phyloP scores from a whole-genome alignment of 2,797 vertebrate species.

The Poecilia wingei region DNA sequence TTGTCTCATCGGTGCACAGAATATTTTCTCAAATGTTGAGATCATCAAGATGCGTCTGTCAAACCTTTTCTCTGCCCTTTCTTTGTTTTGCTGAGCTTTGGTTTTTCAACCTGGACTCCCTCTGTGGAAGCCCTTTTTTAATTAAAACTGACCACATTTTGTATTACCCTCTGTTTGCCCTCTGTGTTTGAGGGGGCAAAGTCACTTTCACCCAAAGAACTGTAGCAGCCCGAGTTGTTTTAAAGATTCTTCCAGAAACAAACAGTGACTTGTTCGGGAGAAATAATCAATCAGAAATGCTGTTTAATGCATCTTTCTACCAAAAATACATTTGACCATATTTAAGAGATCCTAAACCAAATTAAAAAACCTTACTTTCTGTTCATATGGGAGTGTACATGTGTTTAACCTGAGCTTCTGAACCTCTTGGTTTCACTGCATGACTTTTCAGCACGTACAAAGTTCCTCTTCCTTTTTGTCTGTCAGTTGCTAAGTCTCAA shows the following conservation, averaged over 20 bases:
- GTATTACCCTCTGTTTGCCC: not conserved
- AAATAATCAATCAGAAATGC: not conserved
- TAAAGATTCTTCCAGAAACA: not conserved
- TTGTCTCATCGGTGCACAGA: not conserved
- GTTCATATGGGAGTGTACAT: not conserved
- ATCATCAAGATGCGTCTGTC: not conserved
- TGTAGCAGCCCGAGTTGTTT: not conserved
- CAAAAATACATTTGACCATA: not conserved
- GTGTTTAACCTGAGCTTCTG: not conserved
- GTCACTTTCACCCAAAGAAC: not conserved
- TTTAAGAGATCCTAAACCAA: not conserved
- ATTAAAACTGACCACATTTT: not conserved
- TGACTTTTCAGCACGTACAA: slow-evolving; percentile 39
- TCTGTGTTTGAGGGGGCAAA: not conserved
- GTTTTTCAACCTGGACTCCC: not conserved
- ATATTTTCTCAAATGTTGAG: not conserved
- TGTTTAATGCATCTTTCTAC: not conserved
- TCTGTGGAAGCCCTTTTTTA: not conserved
- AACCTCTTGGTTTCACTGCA: slow-evolving; percentile 23
- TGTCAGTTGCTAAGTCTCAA: not conserved
- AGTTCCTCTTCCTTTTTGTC: slow-evolving; percentile 5
- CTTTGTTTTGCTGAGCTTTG: not conserved
- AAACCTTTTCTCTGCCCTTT: not conserved
- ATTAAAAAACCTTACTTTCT: not conserved
- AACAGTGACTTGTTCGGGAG: not conserved